Base-by-base conservation (phyloP, 2,797 vertebrate genomes). In the Coregonus ussuriensis region DNA sequence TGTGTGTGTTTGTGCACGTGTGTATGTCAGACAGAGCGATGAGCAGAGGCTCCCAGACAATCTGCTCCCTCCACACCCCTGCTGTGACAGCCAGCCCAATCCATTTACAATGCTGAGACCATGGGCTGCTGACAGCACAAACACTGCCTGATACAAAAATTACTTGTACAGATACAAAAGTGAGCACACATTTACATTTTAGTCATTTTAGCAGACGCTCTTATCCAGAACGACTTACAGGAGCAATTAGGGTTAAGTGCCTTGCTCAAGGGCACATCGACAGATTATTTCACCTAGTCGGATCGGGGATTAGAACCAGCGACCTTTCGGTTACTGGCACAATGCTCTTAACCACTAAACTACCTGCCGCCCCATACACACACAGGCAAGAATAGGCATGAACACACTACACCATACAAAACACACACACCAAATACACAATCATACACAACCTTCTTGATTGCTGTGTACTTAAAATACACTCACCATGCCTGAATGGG, bases 1-100 rank as follows among this genome's bases (percentile, higher is more conserved):
- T 78, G 13, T 74, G 54, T 31, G 33, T 37, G 72, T 41, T 35
- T 29, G 63, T 67, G 71, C 3, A 18, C 29, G 72, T 59, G 77
- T 68, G 52, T 31, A 31, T 47, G 41, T 65, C 29, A 37, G 76
- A 68, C 35, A 72, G 54, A 16, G 3, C 0, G 54, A 59, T 69
- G 79, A 80, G 80, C 47, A 41, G 53, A 79, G 82, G 86, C 81
- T 80, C 82, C 82, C 81, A 80, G 79, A 87, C 76, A 88, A 89
- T 84, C 88, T 86, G 85, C 82, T 89, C 72, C 51, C 62, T 80
- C 86, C 76, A 83, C 84, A 59, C 79, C 54, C 87, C 87, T 47
- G 41, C 41, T 47, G 79, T 65, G 88, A 73, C 74, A 85, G 62
- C 74, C 77, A 73, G 70, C 65, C 79, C 83, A 89, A 88, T 86